A percentile compares a stretch with the other conserved stretches of the same genome.
Evolutionary conservation across 1,140 invertebrate species (phyloP).

Genomic region (Drosophila busckii): DNA sequence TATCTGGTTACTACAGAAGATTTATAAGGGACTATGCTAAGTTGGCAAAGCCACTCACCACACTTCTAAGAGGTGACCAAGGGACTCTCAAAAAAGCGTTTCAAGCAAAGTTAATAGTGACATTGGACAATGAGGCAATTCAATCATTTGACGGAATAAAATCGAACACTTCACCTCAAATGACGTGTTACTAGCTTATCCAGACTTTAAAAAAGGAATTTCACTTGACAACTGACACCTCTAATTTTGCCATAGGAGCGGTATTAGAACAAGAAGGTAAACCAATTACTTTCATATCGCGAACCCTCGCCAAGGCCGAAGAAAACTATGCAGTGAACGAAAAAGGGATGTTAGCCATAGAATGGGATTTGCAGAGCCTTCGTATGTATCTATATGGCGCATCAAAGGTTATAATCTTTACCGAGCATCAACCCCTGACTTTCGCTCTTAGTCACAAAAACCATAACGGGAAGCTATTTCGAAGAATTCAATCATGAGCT

Average conservation of each 20-base stretch:
- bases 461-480: conserved; percentile 35
- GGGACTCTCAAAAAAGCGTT: background rate
- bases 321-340: conserved; percentile 65
- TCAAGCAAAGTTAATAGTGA: background rate
- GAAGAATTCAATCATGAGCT: conserved; percentile 70
- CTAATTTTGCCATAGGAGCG: background rate
- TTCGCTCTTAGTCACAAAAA: conserved; percentile 78
- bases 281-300: conserved; percentile 72
- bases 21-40: background rate
- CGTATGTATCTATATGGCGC: conserved; percentile 69
- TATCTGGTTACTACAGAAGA: background rate
- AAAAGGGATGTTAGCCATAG: conserved; percentile 79
- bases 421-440: conserved; percentile 31
- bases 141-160: background rate
- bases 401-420: conserved; percentile 41
- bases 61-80: background rate
- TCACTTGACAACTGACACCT: background rate
- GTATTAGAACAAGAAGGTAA: background rate
- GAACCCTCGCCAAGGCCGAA: conserved; percentile 41
- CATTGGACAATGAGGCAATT: background rate
- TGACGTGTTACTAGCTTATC: background rate
- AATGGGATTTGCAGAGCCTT: conserved; percentile 74
- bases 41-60: background rate
- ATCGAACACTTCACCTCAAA: background rate
- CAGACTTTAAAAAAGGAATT: conserved; percentile 1